phyloP scores from a whole-genome alignment of 2,113 vertebrate genomes.

The Chinchilla lanigera region DNA sequence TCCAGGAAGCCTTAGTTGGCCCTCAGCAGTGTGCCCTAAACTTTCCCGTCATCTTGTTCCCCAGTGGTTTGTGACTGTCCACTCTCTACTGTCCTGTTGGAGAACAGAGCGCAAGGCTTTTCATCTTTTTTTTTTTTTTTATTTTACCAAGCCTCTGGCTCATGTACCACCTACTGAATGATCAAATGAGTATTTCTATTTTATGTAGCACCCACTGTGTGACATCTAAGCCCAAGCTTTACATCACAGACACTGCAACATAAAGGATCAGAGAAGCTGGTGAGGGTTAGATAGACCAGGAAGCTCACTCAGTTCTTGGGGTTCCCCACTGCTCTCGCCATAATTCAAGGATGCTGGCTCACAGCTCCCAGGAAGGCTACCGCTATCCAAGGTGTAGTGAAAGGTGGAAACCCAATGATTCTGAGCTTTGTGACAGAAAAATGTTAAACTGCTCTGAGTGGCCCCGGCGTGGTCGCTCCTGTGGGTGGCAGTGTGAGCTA shows the following conservation, averaged over 20 bases:
- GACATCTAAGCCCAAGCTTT: not conserved
- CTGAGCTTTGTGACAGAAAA: not conserved
- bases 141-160: not conserved
- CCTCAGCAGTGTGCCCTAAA: not conserved
- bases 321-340: not conserved
- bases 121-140: not conserved
- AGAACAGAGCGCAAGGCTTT: not conserved
- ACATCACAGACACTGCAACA: not conserved
- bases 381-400: not conserved
- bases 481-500: fast-evolving
- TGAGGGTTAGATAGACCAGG: not conserved
- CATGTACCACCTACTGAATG: not conserved
- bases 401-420: not conserved
- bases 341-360: not conserved
- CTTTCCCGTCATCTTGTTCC: not conserved
- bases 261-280: not conserved
- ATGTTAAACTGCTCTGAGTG: not conserved
- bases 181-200: not conserved
- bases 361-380: not conserved
- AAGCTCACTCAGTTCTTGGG: not conserved
- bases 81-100: not conserved
- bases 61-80: not conserved
- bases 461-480: not conserved
- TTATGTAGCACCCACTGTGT: not conserved
- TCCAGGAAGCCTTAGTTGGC: not conserved